Evolutionary conservation across 1,140 invertebrate genomes (phyloP).

Genomic region (Pseudobourletiella spinata): DNA sequence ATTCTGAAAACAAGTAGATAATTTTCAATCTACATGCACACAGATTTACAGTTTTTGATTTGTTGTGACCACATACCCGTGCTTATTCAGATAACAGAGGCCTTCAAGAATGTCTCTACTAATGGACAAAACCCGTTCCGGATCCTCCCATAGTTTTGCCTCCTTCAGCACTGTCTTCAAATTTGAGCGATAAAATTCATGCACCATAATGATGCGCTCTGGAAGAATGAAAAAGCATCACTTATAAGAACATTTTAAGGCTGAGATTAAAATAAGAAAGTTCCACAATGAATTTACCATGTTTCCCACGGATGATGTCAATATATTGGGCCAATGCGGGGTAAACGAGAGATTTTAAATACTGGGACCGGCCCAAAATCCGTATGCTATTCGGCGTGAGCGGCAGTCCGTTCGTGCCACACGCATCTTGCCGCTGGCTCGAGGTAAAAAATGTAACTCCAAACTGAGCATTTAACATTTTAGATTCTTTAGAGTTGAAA

Average conservation of each 20-base stretch:
- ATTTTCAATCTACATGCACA: too few species aligned
- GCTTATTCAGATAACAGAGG: constrained; percentile 61
- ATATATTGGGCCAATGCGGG: constrained; percentile 77
- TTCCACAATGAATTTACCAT: constrained; percentile 57
- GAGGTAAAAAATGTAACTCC: constrained; percentile 84
- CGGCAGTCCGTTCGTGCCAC: constrained; percentile 89
- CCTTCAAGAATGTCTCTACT: constrained; percentile 61
- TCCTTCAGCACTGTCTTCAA: constrained; percentile 38
- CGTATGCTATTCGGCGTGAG: constrained; percentile 92
- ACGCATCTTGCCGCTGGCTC: constrained; percentile 79
- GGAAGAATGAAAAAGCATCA: constrained; percentile 42
- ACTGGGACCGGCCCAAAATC: constrained; percentile 79
- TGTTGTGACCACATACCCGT: constrained; percentile 43
- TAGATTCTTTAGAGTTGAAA: too few species aligned
- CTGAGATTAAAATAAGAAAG: constrained; percentile 20
- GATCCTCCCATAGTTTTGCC: constrained; percentile 37
- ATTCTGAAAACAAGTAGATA: constrained; percentile 47
- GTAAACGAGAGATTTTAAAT: constrained; percentile 68
- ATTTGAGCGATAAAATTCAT: constrained; percentile 69
- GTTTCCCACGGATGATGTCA: constrained; percentile 84
- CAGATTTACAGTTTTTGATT: too few species aligned
- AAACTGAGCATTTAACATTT: constrained; percentile 47
- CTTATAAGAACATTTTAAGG: constrained; percentile 26
- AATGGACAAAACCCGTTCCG: constrained; percentile 50
- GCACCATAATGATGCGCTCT: constrained; percentile 84